Conservation (phyloP, 2,113 vertebrate genomes). For the Aspiorhynchus laticeps region DNA sequence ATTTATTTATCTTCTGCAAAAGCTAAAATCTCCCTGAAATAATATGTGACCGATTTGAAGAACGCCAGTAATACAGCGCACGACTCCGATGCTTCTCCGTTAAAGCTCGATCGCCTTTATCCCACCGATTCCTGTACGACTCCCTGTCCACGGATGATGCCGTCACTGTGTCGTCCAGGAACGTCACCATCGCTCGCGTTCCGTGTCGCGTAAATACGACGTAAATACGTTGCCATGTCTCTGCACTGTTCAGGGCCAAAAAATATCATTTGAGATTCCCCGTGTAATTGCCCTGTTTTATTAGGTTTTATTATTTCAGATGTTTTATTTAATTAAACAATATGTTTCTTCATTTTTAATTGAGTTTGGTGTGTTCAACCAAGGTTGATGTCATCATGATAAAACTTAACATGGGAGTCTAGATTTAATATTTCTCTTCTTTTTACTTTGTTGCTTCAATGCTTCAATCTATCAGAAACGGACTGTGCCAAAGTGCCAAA, state of each 20-base stretch:
- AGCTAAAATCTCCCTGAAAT: neutral
- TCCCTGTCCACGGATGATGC: conserved; percentile 22
- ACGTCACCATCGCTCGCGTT: conserved; percentile 9
- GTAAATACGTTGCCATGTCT: neutral
- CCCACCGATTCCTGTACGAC: conserved; percentile 39
- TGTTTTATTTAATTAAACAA: neutral
- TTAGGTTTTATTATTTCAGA: neutral
- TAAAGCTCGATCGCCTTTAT: conserved; percentile 42
- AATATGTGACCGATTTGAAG: neutral
- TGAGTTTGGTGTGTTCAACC: neutral
- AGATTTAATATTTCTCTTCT: neutral
- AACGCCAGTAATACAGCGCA: neutral
- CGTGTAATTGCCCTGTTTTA: neutral
- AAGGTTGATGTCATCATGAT: neutral
- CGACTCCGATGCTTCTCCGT: conserved; percentile 29
- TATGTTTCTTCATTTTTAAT: neutral
- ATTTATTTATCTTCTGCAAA: neutral
- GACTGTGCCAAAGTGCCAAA: too few relatives aligned
- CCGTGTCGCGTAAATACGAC: conserved; percentile 1
- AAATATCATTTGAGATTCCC: neutral
- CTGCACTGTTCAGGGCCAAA: neutral
- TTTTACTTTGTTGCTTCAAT: neutral
- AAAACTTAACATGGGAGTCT: neutral
- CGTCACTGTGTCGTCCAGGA: neutral
- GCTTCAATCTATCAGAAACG: neutral